Base-by-base conservation (phyloP, 2,113 vertebrate genomes). In the Neolamprologus modestus region DNA sequence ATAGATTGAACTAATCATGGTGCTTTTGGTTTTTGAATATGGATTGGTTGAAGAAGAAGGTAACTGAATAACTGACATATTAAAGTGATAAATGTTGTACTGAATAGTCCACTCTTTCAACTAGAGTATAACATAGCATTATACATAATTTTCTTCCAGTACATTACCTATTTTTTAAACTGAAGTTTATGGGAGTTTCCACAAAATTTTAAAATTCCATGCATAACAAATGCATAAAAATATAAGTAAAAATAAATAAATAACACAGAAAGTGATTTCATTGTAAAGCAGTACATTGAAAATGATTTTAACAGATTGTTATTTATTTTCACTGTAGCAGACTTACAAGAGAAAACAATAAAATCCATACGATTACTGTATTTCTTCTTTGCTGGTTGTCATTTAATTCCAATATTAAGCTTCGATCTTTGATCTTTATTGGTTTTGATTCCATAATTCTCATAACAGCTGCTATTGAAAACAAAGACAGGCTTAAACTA, bases 381-480 rank as follows among this genome's bases (percentile, higher is more conserved):
- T 88, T 92, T 92, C 5, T 66, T 84, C 88, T 86, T 80, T 50
- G 53, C 82, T 88, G 82, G 37, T 21, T 55, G 71, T 89, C 24
- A 57, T 21, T 79, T 9, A 45, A 76, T 35, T 81, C 50, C 84
- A 81, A 78, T 81, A 88, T 88, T 81, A 50, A 81, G 50, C 45
- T 84, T 73, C 26, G 37, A 79, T 88, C 21, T 71, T 84, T 53
- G 42, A 61, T 81, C 55, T 81, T 87, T 88, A 80, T 88, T 91
- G 59, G 59, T 81, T 85, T 88, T 71, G 76, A 28, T 16, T 85
- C 88, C 80, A 89, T 92, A 90, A 85, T 90, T 92, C 68, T 90
- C 79, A 63, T 86, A 91, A 90, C 85, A 91, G 63, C 86, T 47
- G 79, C 80, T 68, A 93, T 86, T 93, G 90, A 93, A 93, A 87